phyloP scores from a whole-genome alignment of 2,888 invertebrate genomes.

The Pterostichus niger region DNA sequence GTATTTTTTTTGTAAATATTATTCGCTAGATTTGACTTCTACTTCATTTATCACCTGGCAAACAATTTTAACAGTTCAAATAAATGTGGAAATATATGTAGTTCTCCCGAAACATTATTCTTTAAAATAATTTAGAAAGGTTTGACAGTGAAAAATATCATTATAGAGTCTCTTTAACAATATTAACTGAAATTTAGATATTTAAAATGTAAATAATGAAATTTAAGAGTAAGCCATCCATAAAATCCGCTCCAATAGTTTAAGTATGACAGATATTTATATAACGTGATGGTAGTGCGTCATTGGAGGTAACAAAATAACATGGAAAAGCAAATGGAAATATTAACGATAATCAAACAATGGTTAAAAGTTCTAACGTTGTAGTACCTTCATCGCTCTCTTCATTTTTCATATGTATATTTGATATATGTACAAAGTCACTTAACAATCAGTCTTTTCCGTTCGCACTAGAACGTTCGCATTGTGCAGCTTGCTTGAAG shows the following conservation, averaged over 20 bases:
- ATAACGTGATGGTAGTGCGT: not conserved
- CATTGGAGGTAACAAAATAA: not conserved
- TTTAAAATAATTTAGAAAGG: too few relatives aligned
- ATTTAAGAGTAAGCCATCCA: not conserved
- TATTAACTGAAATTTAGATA: too few relatives aligned
- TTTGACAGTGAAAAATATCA: too few relatives aligned
- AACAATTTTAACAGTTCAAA: too few relatives aligned
- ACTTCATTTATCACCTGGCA: too few relatives aligned
- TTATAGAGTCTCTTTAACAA: too few relatives aligned
- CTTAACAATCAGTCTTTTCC: conserved; percentile 61
- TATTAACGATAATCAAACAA: conserved; percentile 29
- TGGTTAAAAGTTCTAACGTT: conserved; percentile 26
- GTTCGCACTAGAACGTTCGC: conserved; percentile 50
- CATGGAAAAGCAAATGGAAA: not conserved
- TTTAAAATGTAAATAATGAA: too few relatives aligned
- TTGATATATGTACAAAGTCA: conserved; percentile 48
- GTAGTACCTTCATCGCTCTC: conserved; percentile 51
- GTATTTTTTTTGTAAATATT: too few relatives aligned
- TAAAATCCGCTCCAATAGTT: conserved; percentile 17
- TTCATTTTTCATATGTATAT: conserved; percentile 13
- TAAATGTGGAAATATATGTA: too few relatives aligned
- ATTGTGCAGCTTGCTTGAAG: not conserved
- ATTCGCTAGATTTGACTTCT: too few relatives aligned
- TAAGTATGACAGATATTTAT: conserved; percentile 12
- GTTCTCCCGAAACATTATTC: too few relatives aligned